Conservation (phyloP, 2,888 invertebrate species). For the Sinopyrophorus schimmeli region DNA sequence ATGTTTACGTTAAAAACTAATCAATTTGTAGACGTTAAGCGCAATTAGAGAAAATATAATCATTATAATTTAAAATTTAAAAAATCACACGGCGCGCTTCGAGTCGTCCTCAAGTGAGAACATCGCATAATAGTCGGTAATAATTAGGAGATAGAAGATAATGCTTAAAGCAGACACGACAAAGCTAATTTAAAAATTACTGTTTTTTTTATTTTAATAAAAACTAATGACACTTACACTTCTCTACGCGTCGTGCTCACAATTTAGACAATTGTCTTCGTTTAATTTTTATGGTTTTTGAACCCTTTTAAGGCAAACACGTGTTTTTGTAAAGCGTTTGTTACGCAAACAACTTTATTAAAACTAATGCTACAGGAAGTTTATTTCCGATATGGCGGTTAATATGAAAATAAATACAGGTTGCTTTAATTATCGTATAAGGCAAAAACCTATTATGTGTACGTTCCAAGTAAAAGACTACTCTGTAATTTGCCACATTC, state of each 20-base stretch:
- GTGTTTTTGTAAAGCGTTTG: constrained; percentile 18
- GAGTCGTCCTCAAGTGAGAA: no score
- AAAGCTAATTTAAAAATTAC: constrained; percentile 29
- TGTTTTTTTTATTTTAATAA: constrained; percentile 28
- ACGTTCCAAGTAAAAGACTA: constrained; percentile 6
- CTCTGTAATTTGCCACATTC: constrained; percentile 5
- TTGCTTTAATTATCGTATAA: constrained; percentile 12
- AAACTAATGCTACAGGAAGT: constrained; percentile 19
- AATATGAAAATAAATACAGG: constrained; percentile 23
- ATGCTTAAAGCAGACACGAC: not conserved
- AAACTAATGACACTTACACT: constrained; percentile 32
- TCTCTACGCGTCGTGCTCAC: constrained; percentile 21
- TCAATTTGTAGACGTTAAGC: no score
- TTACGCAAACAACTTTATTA: constrained; percentile 25
- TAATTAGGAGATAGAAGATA: constrained; percentile 10
- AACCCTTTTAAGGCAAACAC: constrained; percentile 25
- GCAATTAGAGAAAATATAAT: no score
- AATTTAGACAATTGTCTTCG: constrained; percentile 32
- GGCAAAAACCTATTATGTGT: constrained; percentile 3
- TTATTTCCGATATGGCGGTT: constrained; percentile 19
- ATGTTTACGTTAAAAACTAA: no score
- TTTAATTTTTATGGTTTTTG: constrained; percentile 31
- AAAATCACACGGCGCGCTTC: no score
- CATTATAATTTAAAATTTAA: no score
- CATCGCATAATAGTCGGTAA: no score